Conservation (phyloP, 1,140 invertebrate genomes). For the Homalodisca vitripennis region DNA sequence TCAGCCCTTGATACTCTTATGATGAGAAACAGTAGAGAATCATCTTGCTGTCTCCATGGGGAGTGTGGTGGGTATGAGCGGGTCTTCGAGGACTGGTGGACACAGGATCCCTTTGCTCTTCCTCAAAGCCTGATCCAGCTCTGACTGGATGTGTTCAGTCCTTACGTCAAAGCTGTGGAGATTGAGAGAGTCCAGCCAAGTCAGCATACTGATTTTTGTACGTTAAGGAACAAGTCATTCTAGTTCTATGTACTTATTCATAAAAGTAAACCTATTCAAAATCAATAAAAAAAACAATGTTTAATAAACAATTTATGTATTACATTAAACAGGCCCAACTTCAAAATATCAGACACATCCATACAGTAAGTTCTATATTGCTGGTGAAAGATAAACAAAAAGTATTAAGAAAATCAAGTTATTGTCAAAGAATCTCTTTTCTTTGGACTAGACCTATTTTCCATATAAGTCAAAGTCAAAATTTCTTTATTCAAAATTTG, state of each 20-base stretch:
- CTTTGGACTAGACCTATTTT: no score
- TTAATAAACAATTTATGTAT: not conserved
- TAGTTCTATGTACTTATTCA: not conserved
- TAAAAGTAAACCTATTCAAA: not conserved
- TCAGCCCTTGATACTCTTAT: no score
- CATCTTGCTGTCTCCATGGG: no score
- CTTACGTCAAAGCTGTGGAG: conserved; percentile 66
- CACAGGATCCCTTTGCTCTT: not conserved
- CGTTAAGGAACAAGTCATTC: conserved; percentile 40
- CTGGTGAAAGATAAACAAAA: no score
- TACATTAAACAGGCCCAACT: not conserved
- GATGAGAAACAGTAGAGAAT: no score
- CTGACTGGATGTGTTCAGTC: conserved; percentile 36
- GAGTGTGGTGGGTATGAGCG: no score
- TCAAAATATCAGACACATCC: not conserved
- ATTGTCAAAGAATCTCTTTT: no score
- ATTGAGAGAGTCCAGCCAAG: conserved; percentile 70
- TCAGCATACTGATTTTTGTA: conserved; percentile 57
- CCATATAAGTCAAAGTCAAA: no score
- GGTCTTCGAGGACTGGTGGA: not conserved
- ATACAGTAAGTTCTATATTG: not conserved
- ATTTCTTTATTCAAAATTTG: no score
- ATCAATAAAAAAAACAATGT: not conserved
- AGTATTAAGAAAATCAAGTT: no score
- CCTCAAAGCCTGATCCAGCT: not conserved